Conservation (phyloP, 1,140 invertebrate genomes). For the Zaprionus ornatus region DNA sequence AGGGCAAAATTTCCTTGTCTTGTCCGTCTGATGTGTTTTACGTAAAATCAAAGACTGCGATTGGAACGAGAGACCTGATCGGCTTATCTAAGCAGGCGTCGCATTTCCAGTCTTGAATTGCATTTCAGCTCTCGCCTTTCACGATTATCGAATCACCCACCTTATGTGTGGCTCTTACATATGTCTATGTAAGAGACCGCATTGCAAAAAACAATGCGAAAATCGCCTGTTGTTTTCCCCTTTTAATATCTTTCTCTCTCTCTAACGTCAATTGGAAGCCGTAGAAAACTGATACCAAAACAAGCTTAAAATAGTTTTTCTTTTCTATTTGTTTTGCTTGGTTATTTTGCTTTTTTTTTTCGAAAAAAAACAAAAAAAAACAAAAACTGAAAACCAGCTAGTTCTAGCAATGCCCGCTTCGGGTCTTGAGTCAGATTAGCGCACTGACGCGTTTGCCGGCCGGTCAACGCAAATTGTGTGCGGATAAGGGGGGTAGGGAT, state of each 20-base stretch:
- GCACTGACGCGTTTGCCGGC: slow-evolving; percentile 47
- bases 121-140: slow-evolving; percentile 16
- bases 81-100: slow-evolving; percentile 17
- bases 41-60: slow-evolving; percentile 8
- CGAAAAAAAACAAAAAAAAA: slow-evolving; percentile 18
- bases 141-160: slow-evolving; percentile 27
- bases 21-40: not conserved
- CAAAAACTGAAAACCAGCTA: slow-evolving; percentile 1
- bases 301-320: slow-evolving; percentile 42
- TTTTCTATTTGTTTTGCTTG: slow-evolving; percentile 20
- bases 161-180: slow-evolving; percentile 9
- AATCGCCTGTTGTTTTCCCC: slow-evolving; percentile 16
- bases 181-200: slow-evolving; percentile 15
- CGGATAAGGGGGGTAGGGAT: not conserved
- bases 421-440: slow-evolving; percentile 32
- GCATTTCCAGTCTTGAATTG: slow-evolving; percentile 19
- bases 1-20: not conserved
- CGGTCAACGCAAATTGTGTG: slow-evolving; percentile 23
- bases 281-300: slow-evolving; percentile 53
- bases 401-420: slow-evolving; percentile 14
- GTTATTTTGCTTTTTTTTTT: slow-evolving; percentile 10
- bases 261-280: slow-evolving; percentile 47
- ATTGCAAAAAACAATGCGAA: slow-evolving; percentile 19
- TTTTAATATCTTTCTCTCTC: slow-evolving; percentile 4
- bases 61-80: not conserved